These are phyloP conservation scores for Mycteria americana DNA, from an alignment of 2,797 vertebrate genomes.

Conservation along the genomic window DNA sequence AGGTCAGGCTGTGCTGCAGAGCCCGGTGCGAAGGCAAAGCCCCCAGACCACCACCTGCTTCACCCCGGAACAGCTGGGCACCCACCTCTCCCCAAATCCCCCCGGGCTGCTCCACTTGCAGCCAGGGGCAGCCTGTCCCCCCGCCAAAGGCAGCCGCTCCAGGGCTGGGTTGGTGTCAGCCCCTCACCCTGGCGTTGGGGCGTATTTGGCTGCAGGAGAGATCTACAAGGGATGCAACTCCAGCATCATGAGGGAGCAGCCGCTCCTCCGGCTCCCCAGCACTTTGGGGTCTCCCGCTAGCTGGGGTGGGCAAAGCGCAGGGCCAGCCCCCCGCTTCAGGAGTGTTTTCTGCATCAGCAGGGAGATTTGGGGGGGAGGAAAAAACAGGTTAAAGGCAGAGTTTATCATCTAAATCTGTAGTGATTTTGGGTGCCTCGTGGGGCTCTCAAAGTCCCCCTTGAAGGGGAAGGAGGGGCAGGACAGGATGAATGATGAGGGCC, in stretches of 20 bases:
- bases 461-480: background rate
- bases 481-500: background rate
- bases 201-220: background rate
- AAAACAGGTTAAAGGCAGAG: background rate
- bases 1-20: constrained; percentile 64
- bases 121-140: background rate
- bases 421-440: accelerated
- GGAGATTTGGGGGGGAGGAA: background rate
- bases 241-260: background rate
- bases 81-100: background rate
- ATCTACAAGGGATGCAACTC: background rate
- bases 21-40: background rate
- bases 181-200: background rate
- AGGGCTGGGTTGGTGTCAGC: background rate
- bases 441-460: background rate
- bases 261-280: background rate
- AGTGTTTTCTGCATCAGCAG: background rate
- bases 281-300: background rate
- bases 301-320: background rate
- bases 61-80: background rate
- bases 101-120: background rate
- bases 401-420: background rate
- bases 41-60: background rate
- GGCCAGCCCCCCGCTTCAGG: accelerated
- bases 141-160: background rate